These are phyloP conservation scores for Megalonaias nervosa DNA, from an alignment of 1,140 invertebrate genomes.

Conservation along the genomic window DNA sequence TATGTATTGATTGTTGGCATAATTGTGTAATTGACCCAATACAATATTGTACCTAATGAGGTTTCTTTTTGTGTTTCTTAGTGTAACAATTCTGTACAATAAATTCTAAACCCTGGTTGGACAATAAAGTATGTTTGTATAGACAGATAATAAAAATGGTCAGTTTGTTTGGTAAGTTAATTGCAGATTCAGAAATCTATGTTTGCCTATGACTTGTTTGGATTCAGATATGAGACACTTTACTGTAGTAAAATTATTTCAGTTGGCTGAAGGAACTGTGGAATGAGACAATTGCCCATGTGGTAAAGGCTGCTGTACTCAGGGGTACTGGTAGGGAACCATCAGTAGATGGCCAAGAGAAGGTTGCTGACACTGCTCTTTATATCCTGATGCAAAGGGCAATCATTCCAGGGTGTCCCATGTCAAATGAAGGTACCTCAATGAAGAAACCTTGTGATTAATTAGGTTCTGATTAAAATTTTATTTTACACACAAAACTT, in stretches of 20 bases:
- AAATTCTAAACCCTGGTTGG: too few species aligned
- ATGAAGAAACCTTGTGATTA: background rate
- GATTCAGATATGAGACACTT: too few species aligned
- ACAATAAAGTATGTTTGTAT: too few species aligned
- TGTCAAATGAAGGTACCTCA: conserved; percentile 59
- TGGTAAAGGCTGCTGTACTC: conserved; percentile 59
- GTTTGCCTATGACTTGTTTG: too few species aligned
- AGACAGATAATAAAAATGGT: too few species aligned
- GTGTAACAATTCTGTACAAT: too few species aligned
- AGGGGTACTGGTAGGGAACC: conserved; percentile 54
- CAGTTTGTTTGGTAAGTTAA: background rate
- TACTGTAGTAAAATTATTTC: conserved; percentile 17
- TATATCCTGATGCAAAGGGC: conserved; percentile 69
- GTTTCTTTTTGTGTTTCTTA: too few species aligned
- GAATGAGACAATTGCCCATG: conserved; percentile 64
- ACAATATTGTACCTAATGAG: too few species aligned
- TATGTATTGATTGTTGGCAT: too few species aligned
- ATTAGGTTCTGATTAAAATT: background rate
- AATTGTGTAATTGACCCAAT: too few species aligned
- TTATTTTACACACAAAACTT: background rate
- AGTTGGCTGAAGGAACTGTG: conserved; percentile 66
- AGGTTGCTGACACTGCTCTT: conserved; percentile 67
- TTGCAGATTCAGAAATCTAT: background rate
- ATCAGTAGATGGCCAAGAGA: conserved; percentile 59
- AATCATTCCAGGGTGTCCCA: conserved; percentile 65